Percentiles rank a stretch among this genome's conserved stretches.
Evolutionary conservation across 2,113 vertebrate genomes (phyloP).

Genomic region (Apodemus speciosus): DNA sequence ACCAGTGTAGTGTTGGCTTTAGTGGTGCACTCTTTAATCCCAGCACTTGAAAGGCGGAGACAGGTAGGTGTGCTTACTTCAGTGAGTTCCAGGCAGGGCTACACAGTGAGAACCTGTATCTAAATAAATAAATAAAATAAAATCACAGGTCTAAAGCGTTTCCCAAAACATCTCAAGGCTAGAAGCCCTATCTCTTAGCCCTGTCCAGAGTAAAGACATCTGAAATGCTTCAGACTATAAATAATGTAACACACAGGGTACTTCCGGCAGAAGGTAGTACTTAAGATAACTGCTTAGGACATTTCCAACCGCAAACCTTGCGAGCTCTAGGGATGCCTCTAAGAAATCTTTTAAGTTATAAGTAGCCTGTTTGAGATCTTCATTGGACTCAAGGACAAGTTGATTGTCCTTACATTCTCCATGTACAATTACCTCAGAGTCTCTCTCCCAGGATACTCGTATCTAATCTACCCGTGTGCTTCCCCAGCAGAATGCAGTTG

Average conservation of each 20-base stretch:
- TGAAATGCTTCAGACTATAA: constrained; percentile 31
- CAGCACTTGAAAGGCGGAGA: background rate
- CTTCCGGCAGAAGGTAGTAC: constrained; percentile 34
- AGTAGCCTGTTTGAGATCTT: background rate
- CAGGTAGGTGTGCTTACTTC: background rate
- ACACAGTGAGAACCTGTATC: background rate
- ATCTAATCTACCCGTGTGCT: background rate
- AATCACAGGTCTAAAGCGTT: background rate
- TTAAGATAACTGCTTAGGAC: background rate
- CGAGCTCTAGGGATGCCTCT: background rate
- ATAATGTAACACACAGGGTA: background rate
- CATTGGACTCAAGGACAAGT: background rate
- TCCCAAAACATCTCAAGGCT: background rate
- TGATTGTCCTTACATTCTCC: background rate
- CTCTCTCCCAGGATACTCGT: background rate
- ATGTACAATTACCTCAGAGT: background rate
- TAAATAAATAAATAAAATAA: background rate
- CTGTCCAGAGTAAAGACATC: background rate
- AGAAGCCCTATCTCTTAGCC: background rate
- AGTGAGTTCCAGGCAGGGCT: too few relatives aligned
- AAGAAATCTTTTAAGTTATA: background rate
- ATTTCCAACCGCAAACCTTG: constrained; percentile 15
- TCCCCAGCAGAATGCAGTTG: background rate
- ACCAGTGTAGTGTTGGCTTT: background rate
- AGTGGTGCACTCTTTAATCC: background rate